Percentiles rank a stretch among this genome's conserved stretches.
These are phyloP conservation scores for Sarcophaga carnaria DNA, from an alignment of 2,888 invertebrate species.

Conservation along the genomic window DNA sequence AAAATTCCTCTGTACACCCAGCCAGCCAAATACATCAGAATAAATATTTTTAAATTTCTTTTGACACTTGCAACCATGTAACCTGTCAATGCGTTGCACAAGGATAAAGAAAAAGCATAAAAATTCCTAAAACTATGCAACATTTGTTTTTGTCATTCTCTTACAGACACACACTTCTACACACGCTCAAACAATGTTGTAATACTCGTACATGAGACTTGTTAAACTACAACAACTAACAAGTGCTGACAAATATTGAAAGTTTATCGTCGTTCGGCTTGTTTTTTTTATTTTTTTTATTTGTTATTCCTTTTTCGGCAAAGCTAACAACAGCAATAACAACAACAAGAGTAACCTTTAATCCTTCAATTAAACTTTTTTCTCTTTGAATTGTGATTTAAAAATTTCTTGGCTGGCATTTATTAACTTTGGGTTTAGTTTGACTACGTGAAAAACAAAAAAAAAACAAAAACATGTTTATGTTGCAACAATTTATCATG, in stretches of 20 bases:
- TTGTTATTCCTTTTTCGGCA: background rate
- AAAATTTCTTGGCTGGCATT: constrained; percentile 16
- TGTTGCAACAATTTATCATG: constrained; percentile 34
- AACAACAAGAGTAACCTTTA: constrained; percentile 21
- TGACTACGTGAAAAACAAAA: background rate
- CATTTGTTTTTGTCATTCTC: constrained; percentile 62
- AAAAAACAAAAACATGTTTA: constrained; percentile 13
- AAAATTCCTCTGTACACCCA: background rate
- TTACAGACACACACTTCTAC: background rate
- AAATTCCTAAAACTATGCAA: constrained; percentile 52
- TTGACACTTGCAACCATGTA: constrained; percentile 67
- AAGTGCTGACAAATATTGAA: constrained; percentile 61
- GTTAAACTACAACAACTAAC: constrained; percentile 34
- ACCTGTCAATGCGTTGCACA: constrained; percentile 57
- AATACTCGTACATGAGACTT: background rate
- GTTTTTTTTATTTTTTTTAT: background rate
- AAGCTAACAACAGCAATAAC: background rate
- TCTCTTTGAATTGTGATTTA: background rate
- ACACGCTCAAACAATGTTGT: no score
- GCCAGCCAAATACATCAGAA: background rate
- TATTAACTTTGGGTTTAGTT: constrained; percentile 30
- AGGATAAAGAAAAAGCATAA: constrained; percentile 37
- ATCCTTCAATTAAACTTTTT: constrained; percentile 41
- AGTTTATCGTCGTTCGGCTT: constrained; percentile 45
- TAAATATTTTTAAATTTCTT: constrained; percentile 51